These are phyloP conservation scores for Sander lucioperca DNA, from an alignment of 2,113 vertebrate genomes.

Conservation along the genomic window DNA sequence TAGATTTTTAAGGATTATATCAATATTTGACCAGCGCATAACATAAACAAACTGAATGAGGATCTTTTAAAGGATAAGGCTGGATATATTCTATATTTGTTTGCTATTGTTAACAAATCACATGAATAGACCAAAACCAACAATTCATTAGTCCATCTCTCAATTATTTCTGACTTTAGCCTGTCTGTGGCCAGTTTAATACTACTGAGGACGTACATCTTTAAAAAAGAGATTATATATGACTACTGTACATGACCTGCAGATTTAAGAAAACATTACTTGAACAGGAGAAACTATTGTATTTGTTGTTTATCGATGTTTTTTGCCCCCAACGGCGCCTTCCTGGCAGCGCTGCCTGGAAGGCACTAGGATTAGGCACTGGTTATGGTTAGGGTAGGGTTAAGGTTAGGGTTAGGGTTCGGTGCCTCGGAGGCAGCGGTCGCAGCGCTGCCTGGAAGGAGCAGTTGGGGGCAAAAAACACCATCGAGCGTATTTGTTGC, in stretches of 20 bases:
- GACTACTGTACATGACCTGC: neutral
- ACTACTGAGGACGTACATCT: neutral
- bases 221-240: neutral
- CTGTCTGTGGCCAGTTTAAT: neutral
- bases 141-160: neutral
- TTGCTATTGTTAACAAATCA: neutral
- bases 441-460: too few species aligned
- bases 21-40: neutral
- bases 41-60: neutral
- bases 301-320: too few species aligned
- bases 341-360: too few species aligned
- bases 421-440: too few species aligned
- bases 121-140: neutral
- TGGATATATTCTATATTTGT: neutral
- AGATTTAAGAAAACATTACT: neutral
- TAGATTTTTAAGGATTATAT: neutral
- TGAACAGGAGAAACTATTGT: neutral
- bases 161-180: neutral
- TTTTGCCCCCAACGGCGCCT: too few species aligned
- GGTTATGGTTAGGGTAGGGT: too few species aligned
- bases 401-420: too few species aligned
- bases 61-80: neutral
- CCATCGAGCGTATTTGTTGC: neutral
- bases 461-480: too few species aligned
- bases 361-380: too few species aligned